Evolutionary conservation across 2,888 invertebrate genomes (phyloP).

Genomic region (Caradrina clavipalpis): DNA sequence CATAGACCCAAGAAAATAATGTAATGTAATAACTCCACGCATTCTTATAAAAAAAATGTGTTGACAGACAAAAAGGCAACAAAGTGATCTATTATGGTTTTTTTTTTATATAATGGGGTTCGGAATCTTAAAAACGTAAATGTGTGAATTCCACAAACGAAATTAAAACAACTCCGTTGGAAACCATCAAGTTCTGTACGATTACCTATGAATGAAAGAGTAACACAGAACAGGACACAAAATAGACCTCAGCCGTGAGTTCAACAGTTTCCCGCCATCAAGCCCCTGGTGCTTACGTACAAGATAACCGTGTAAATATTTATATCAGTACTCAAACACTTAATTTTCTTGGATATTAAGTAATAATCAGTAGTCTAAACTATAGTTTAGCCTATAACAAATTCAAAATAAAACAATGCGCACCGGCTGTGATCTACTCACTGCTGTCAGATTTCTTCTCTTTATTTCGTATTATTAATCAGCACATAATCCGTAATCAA

Average conservation of each 20-base stretch:
- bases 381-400: neutral
- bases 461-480: slow-evolving; percentile 14
- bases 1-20: too few species aligned
- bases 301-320: neutral
- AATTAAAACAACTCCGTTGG: neutral
- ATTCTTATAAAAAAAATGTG: too few species aligned
- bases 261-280: slow-evolving; percentile 58
- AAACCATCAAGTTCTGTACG: slow-evolving; percentile 34
- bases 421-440: slow-evolving; percentile 58
- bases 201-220: neutral
- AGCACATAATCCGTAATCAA: slow-evolving; percentile 52
- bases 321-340: neutral
- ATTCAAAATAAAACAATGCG: slow-evolving; percentile 28
- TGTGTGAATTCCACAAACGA: neutral
- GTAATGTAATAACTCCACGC: too few species aligned
- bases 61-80: too few species aligned
- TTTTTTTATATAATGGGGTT: too few species aligned
- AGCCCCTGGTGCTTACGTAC: neutral
- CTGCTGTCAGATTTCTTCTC: slow-evolving; percentile 68
- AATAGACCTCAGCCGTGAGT: neutral
- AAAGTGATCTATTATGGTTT: too few species aligned
- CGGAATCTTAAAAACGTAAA: neutral
- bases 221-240: neutral
- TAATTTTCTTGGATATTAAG: neutral
- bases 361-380: neutral